Base-by-base conservation (phyloP, 2,113 vertebrate genomes). In the Sciurus niger region DNA sequence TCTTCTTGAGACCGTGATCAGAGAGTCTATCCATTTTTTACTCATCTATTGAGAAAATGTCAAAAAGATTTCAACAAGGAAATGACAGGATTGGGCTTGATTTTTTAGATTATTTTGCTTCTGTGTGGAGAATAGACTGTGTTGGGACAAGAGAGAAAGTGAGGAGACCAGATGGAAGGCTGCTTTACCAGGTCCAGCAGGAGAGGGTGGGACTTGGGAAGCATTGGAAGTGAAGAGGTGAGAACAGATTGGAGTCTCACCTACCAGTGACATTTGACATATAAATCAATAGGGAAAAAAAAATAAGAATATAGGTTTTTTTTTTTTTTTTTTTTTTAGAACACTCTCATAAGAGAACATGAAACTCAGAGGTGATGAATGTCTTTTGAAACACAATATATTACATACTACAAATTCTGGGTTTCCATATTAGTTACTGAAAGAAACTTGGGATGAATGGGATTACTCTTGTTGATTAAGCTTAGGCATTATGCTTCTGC, bases 281-380 rank as follows among this genome's bases (percentile, higher is more conserved):
- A 82, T 34, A 63, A 93, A 78, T 74, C 30, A 68, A 37, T 25
- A 82, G 32, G 16, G 40, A 84, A 60, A 90, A 63, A 48, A 63
- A 63, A 63, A 28, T 8, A 37, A 84, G 88, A 94, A 87, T 77
- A 25, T 6, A 92, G 9, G 2, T 68, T 20, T 5, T 63, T 28
- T 25, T 24, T 11, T 85, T 84, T n/a, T 89, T 12, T 84, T 89
- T 12, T 34, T 68, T 22, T 76, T 90, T 93, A 95, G 55, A 34
- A 79, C 80, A n/a, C 6, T 78, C 25, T 72, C 25, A 2, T 70
- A 85, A 92, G 63, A 74, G 65, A 40, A 53, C 16, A 20, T 28
- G 16, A 73, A 16, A 30, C 30, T 77, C 79, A 84, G n/a, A 89
- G 12, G n/a, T 80, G 76, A 70, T 74, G 18, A 60, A 37, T 83